Percentiles rank a stretch among this genome's conserved stretches.
Evolutionary conservation across 2,113 vertebrate genomes (phyloP).

Genomic region (Misgurnus anguillicaudatus): DNA sequence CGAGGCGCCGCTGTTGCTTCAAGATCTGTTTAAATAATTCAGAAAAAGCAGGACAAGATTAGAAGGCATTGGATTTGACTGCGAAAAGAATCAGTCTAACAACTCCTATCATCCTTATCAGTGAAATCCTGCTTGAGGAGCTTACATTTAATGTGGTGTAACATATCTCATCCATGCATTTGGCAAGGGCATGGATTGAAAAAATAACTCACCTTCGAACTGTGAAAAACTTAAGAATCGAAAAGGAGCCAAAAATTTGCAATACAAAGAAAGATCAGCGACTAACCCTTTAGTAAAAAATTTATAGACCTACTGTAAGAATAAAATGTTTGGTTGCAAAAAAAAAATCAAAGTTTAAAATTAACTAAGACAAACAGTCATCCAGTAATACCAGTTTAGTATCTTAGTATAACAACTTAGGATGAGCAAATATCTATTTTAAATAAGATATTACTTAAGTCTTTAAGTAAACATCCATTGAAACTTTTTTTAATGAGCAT

Average conservation of each 20-base stretch:
- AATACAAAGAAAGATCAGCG: too few relatives aligned
- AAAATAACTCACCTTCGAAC: constrained; percentile 21
- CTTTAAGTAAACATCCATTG: constrained; percentile 29
- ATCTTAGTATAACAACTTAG: constrained; percentile 54
- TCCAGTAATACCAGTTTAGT: constrained; percentile 3
- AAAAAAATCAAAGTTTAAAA: constrained; percentile 33
- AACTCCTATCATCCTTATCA: constrained; percentile 42
- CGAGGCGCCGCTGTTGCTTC: constrained; percentile 64
- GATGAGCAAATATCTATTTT: constrained; percentile 63
- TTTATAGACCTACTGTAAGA: too few relatives aligned
- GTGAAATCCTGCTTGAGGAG: constrained; percentile 7
- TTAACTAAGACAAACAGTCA: constrained; percentile 36
- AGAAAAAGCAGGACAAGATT: constrained; percentile 60
- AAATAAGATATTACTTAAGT: too few relatives aligned
- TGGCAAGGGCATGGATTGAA: constrained; percentile 3
- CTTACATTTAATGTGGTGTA: constrained; percentile 24
- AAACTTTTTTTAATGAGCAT: constrained; percentile 67
- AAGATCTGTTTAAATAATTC: constrained; percentile 71
- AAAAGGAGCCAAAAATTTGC: too few relatives aligned
- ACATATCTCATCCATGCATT: constrained; percentile 24
- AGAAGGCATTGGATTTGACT: constrained; percentile 54
- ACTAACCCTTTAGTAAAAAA: too few relatives aligned
- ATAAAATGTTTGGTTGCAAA: background rate
- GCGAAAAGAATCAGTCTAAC: constrained; percentile 44
- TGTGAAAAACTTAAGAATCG: background rate